phyloP scores from a whole-genome alignment of 2,888 invertebrate genomes.

The Alentia gelatinosa region DNA sequence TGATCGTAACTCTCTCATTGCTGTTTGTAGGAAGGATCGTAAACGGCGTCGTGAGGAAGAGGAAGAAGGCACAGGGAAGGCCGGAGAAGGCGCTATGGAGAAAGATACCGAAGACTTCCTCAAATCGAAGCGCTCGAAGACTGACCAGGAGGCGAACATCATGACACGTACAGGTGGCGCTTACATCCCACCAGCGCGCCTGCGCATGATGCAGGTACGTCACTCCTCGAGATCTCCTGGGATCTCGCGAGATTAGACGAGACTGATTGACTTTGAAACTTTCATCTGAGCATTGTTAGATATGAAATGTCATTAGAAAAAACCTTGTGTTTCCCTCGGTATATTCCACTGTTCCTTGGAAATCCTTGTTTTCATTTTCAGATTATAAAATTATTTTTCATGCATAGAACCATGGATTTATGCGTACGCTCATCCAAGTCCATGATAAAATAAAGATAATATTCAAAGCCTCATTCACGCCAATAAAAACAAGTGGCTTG shows the following conservation, averaged over 20 bases:
- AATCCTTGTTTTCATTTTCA: no score
- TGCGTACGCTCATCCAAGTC: no score
- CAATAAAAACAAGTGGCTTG: no score
- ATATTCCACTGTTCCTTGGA: no score
- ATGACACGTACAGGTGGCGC: constrained; percentile 82
- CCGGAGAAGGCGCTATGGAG: not conserved
- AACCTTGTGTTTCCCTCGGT: no score
- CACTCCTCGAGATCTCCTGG: not conserved
- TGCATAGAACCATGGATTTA: no score
- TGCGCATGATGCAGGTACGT: constrained; percentile 75
- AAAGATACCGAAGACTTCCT: constrained; percentile 44
- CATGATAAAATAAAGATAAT: no score
- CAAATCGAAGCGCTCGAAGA: constrained; percentile 30
- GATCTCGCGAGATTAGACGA: no score
- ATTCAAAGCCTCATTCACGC: no score
- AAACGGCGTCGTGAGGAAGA: constrained; percentile 2
- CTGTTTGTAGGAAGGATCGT: not conserved
- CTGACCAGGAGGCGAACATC: constrained; percentile 4
- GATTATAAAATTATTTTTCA: no score
- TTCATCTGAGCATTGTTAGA: not conserved
- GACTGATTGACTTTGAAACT: not conserved
- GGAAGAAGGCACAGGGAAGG: not conserved
- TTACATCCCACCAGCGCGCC: constrained; percentile 98
- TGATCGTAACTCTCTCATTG: no score
- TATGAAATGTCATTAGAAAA: no score